Percentiles rank a stretch among this genome's conserved stretches.
Evolutionary conservation across 2,888 invertebrate genomes (phyloP).

Genomic region (Chironomus riparius): DNA sequence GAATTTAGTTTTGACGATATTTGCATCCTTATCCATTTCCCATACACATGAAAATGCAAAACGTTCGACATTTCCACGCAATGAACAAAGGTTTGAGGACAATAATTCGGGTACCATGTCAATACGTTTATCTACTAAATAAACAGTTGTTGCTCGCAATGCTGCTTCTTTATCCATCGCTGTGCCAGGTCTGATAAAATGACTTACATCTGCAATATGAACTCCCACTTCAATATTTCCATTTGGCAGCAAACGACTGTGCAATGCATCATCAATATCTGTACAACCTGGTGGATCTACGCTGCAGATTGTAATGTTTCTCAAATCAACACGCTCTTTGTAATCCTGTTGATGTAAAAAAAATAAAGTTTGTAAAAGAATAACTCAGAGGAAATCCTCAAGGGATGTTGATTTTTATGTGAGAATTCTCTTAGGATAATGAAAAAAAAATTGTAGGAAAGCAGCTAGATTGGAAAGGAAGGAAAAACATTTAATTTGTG

Average conservation of each 20-base stretch:
- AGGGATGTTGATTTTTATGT: too few relatives aligned
- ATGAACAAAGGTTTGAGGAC: conserved; percentile 91
- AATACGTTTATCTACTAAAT: conserved; percentile 85
- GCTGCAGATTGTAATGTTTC: conserved; percentile 80
- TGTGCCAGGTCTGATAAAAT: conserved; percentile 89
- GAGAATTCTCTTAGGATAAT: too few relatives aligned
- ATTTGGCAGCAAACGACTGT: conserved; percentile 67
- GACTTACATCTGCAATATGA: conserved; percentile 97
- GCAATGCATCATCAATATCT: conserved; percentile 97
- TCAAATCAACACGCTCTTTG: conserved; percentile 69
- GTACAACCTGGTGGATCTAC: conserved; percentile 99
- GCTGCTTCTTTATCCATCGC: conserved; percentile 90
- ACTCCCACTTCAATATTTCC: conserved; percentile 83
- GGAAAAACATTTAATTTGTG: too few relatives aligned
- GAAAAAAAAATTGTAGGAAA: too few relatives aligned
- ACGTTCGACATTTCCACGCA: conserved; percentile 80
- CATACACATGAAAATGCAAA: conserved; percentile 95
- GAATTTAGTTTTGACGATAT: conserved; percentile 70
- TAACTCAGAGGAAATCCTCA: too few relatives aligned
- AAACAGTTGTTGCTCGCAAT: conserved; percentile 90
- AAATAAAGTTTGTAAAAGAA: neutral
- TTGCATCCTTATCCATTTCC: conserved; percentile 79
- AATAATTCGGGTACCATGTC: conserved; percentile 85
- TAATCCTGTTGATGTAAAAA: conserved; percentile 51
- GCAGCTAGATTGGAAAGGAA: too few relatives aligned